phyloP scores from a whole-genome alignment of 1,140 invertebrate species.

The Pogonognathellus flavescens region DNA sequence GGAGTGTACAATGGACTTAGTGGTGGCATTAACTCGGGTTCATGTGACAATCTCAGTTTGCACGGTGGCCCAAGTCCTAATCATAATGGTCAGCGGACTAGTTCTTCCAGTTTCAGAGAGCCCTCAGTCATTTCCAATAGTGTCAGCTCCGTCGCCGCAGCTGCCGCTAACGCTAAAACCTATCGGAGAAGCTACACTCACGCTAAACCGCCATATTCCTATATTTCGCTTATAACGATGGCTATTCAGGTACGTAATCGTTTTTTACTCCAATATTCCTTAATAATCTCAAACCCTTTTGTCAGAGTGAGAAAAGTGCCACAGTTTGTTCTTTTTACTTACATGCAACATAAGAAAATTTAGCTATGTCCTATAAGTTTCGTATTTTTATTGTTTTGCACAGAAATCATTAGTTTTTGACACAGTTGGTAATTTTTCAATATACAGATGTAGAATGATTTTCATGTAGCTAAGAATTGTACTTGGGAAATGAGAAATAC shows the following conservation, averaged over 20 bases:
- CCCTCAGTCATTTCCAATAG: constrained; percentile 73
- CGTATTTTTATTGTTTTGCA: too few species aligned
- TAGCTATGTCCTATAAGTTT: too few species aligned
- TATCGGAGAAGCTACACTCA: constrained; percentile 96
- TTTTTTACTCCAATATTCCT: constrained; percentile 19
- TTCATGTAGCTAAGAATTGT: too few species aligned
- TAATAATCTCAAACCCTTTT: background rate
- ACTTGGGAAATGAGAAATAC: too few species aligned
- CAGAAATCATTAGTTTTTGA: too few species aligned
- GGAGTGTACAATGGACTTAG: constrained; percentile 59
- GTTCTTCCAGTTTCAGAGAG: constrained; percentile 69
- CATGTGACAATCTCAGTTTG: constrained; percentile 67
- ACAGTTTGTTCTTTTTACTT: too few species aligned
- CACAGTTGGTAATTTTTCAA: too few species aligned
- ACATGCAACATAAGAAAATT: too few species aligned
- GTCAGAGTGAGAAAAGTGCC: too few species aligned
- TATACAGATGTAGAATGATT: too few species aligned
- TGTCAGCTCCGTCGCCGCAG: constrained; percentile 78
- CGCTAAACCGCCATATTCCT: constrained; percentile 98
- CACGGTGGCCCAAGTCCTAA: constrained; percentile 64
- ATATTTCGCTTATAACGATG: constrained; percentile 99
- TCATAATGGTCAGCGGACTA: constrained; percentile 50
- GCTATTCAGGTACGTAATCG: constrained; percentile 77
- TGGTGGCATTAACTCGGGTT: constrained; percentile 60
- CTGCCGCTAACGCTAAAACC: constrained; percentile 84